Conservation (phyloP, 2,797 vertebrate species). For the Chelon auratus region DNA sequence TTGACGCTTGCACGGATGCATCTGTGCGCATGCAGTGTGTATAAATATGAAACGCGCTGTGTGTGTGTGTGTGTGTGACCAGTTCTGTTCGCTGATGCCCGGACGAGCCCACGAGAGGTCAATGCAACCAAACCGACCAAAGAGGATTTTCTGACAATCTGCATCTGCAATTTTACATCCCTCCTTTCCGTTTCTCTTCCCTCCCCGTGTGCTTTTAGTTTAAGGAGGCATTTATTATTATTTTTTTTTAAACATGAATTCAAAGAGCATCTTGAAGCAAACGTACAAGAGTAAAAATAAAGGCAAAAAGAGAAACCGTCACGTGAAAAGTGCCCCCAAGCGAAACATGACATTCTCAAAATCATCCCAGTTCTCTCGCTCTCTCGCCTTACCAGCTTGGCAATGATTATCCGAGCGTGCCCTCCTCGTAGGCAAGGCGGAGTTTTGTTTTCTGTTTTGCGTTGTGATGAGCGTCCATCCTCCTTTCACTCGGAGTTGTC, state of each 20-base stretch:
- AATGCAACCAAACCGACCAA: constrained; percentile 41
- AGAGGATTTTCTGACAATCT: constrained; percentile 43
- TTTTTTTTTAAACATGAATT: constrained; percentile 34
- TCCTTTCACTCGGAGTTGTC: constrained; percentile 36
- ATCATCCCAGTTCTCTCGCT: constrained; percentile 25
- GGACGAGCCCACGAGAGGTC: constrained; percentile 27
- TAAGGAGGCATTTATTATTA: constrained; percentile 24
- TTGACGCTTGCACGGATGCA: constrained; percentile 45
- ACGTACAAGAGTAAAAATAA: constrained; percentile 47
- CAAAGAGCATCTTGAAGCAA: constrained; percentile 50
- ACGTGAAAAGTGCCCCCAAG: constrained; percentile 69
- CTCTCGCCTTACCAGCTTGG: constrained; percentile 41
- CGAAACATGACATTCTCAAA: constrained; percentile 65
- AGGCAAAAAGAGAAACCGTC: constrained; percentile 64
- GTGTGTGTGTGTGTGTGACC: constrained; percentile 26
- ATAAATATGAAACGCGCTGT: constrained; percentile 22
- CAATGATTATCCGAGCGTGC: constrained; percentile 58
- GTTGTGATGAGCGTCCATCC: constrained; percentile 45
- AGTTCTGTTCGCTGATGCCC: constrained; percentile 48
- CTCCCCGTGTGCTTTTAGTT: constrained; percentile 71
- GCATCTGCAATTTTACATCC: constrained; percentile 35
- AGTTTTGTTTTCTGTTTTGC: constrained; percentile 23
- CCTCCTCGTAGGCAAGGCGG: constrained; percentile 58
- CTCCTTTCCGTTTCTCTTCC: constrained; percentile 12
- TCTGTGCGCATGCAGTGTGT: constrained; percentile 36